Base-by-base conservation (phyloP, 2,888 invertebrate genomes). In the Eudasyphora cyanicolor region DNA sequence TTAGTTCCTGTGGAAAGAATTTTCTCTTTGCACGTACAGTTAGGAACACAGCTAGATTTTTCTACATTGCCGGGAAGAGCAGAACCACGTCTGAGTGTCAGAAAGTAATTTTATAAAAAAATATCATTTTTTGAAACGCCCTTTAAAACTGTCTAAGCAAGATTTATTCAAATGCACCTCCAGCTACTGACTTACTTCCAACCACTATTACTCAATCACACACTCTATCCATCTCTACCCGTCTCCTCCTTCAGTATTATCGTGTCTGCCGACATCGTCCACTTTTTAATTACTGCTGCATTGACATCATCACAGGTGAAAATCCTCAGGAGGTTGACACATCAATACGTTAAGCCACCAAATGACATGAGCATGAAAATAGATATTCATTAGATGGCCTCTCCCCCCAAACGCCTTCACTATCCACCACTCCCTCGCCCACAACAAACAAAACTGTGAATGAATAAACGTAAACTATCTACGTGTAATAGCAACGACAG, bases 251-350 rank as follows among this genome's bases (percentile, higher is more conserved):
- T n/a, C n/a, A n/a, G n/a, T 24, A 24, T 14, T 10, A 24, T 57
- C 8, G 54, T 57, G 24, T 62, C 45, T 57, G 17, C n/a, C 64
- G 38, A 7, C 19, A 64, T 10, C 17, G 19, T 67, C 42, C 21
- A 75, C 21, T 64, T 76, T 74, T 67, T 76, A 76, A 76, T 76
- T 76, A 76, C 76, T 54, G 32, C 76, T 54, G 32, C 64, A 64
- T 21, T 76, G 76, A 49, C 76, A 64, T 51, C 76, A 76, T 67
- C 49, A n/a, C n/a, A 76, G 76, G 76, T 76, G 64, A 64, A 67
- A 67, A 76, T 64, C 49, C 76, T 51, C 38, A 67, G 24, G 64
- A 67, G 35, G 64, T 51, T 75, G 74, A 75, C 74, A 62, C 74
- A 75, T 62, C 62, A 75, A 75, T 75, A 75, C 27, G 45, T 75